Evolutionary conservation across 2,797 vertebrate genomes (phyloP).

Genomic region (Lates japonicus): DNA sequence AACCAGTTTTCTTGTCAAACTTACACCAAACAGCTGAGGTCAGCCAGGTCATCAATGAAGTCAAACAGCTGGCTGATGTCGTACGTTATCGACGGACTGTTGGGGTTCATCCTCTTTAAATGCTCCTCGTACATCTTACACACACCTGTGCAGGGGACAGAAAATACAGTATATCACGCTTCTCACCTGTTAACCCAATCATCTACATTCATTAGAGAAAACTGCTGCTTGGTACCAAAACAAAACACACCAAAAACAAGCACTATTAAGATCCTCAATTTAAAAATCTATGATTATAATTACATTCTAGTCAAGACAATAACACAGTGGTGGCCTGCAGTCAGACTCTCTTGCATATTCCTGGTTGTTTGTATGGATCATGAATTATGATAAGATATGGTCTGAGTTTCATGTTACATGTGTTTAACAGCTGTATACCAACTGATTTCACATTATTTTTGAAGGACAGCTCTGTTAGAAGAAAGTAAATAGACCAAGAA

Average conservation of each 20-base stretch:
- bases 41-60: conserved; percentile 99
- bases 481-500: background rate
- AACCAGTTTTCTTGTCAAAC: conserved; percentile 54
- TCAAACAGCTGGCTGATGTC: conserved; percentile 99
- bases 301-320: background rate
- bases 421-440: too few relatives aligned
- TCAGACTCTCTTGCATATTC: too few relatives aligned
- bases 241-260: background rate
- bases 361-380: too few relatives aligned
- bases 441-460: too few relatives aligned
- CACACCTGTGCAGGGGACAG: conserved; percentile 87
- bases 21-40: conserved; percentile 99
- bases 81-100: conserved; percentile 98
- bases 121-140: conserved; percentile 99
- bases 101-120: conserved; percentile 99
- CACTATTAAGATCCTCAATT: too few relatives aligned
- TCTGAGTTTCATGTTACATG: too few relatives aligned
- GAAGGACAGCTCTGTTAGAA: too few relatives aligned
- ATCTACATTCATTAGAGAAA: background rate
- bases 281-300: background rate
- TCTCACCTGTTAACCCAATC: too few relatives aligned
- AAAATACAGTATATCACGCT: background rate
- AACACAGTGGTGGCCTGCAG: background rate
- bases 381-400: too few relatives aligned
- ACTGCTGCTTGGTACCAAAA: background rate